Conservation (phyloP, 2,797 vertebrate species). For the Helicolenus hilgendorfi region DNA sequence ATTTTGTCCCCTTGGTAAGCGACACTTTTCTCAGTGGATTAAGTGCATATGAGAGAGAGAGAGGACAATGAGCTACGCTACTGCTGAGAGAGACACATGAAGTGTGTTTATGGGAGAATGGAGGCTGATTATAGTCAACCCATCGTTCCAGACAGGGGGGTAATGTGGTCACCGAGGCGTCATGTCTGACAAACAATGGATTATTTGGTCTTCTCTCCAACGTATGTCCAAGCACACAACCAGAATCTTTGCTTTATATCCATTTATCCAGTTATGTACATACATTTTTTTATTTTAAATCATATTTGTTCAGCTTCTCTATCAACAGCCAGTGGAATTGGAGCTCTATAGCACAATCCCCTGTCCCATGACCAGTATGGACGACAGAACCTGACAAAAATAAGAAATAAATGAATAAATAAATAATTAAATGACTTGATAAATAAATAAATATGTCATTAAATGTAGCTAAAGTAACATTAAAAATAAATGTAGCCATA, state of each 20-base stretch:
- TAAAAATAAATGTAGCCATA: too few species aligned
- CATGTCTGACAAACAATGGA: neutral
- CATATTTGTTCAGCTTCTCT: neutral
- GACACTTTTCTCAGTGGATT: slow-evolving; percentile 23
- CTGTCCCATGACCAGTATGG: neutral
- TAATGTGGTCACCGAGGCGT: neutral
- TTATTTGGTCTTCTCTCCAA: neutral
- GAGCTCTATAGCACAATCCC: neutral
- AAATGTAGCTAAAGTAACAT: too few species aligned
- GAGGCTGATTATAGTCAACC: slow-evolving; percentile 13
- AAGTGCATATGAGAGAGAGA: slow-evolving; percentile 7
- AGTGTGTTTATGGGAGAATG: slow-evolving; percentile 13
- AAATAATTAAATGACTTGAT: too few species aligned
- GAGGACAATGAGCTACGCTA: slow-evolving; percentile 12
- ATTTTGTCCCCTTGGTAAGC: slow-evolving; percentile 41
- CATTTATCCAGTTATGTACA: neutral
- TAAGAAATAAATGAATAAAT: too few species aligned
- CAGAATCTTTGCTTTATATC: neutral
- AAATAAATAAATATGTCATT: too few species aligned
- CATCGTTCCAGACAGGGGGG: neutral
- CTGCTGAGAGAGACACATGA: slow-evolving; percentile 29
- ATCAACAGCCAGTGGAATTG: neutral
- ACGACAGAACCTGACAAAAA: too few species aligned
- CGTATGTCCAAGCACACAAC: neutral
- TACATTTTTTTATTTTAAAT: neutral